phyloP scores from a whole-genome alignment of 2,113 vertebrate species.

The Rafetus swinhoei region DNA sequence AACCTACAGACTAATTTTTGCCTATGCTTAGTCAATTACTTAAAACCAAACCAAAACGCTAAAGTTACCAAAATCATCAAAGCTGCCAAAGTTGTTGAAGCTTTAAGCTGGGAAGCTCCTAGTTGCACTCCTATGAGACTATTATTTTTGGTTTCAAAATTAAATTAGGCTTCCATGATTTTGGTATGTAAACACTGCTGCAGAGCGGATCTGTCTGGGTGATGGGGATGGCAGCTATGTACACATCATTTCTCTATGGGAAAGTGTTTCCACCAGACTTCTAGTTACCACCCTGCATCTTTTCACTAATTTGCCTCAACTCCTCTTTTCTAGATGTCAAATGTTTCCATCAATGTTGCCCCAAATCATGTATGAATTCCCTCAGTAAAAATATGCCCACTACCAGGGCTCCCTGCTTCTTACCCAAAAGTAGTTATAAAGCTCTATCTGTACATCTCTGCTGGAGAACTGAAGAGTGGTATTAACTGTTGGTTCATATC shows the following conservation, averaged over 20 bases:
- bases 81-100: neutral
- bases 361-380: neutral
- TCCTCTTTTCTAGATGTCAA: neutral
- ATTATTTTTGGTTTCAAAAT: neutral
- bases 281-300: neutral
- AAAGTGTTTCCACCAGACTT: neutral
- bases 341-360: accelerated
- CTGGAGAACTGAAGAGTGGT: neutral
- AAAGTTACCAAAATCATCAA: neutral
- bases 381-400: neutral
- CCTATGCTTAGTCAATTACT: accelerated
- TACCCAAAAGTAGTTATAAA: neutral
- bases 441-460: neutral
- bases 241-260: neutral
- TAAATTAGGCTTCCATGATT: neutral
- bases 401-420: neutral
- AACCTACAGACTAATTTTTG: neutral
- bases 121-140: neutral
- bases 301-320: neutral
- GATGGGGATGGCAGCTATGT: neutral
- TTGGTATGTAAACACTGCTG: neutral
- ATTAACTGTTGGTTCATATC: neutral
- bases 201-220: neutral
- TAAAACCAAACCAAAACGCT: neutral
- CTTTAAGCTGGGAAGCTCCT: neutral